Conservation (phyloP, 2,797 vertebrate genomes). For the Alca torda region DNA sequence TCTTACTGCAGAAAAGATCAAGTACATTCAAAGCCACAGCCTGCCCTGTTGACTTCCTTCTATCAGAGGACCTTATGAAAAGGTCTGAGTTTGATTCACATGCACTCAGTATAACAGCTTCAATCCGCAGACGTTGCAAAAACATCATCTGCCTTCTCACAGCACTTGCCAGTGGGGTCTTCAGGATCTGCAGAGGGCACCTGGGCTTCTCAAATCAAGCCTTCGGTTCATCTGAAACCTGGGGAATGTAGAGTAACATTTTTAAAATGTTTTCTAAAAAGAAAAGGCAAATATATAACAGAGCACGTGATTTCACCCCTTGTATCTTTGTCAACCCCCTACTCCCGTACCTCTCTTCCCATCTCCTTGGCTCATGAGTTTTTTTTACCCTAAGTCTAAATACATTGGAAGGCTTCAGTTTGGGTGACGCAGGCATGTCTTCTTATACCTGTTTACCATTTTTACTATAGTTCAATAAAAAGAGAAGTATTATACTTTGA, state of each 20-base stretch:
- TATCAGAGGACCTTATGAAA: not conserved
- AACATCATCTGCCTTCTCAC: not conserved
- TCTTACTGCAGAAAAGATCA: not conserved
- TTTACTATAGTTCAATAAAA: not conserved
- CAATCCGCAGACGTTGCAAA: not conserved
- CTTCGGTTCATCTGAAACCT: not conserved
- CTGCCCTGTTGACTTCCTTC: not conserved
- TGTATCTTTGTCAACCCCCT: not conserved
- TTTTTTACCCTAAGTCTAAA: not conserved
- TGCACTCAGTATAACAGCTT: not conserved
- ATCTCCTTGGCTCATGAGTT: not conserved
- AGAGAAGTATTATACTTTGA: not conserved
- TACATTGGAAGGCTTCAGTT: not conserved
- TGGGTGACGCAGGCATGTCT: not conserved
- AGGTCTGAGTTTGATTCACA: not conserved
- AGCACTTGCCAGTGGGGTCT: not conserved
- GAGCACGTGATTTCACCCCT: not conserved
- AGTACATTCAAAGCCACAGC: not conserved
- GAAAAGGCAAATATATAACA: not conserved
- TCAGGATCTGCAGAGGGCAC: not conserved
- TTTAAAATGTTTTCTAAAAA: not conserved
- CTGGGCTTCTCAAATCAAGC: not conserved
- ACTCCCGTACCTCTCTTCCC: not conserved
- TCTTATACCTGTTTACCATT: not conserved
- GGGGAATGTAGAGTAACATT: not conserved